Base-by-base conservation (phyloP, 2,797 vertebrate species). In the Arnoldichthys spilopterus region DNA sequence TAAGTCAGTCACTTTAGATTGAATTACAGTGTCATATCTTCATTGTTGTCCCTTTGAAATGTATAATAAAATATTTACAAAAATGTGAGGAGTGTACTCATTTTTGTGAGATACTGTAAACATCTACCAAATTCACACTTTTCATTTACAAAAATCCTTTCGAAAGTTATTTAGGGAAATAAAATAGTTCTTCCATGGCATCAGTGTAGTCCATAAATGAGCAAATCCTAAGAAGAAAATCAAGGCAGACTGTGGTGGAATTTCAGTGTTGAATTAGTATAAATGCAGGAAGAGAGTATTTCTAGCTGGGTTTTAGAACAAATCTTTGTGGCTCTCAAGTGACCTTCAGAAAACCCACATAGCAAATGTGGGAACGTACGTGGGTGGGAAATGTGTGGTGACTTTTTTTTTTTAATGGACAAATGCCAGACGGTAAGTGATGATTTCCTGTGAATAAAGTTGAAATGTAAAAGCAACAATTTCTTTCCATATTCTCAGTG, bases 391-490 rank as follows among this genome's bases (percentile, higher is more conserved):
- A 72, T 28, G 37, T 69, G 66, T 45, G 28, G 54, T 6, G 9
- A 45, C 26, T 71, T 72, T 74, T 67, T 58, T 53, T 30, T 8
- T 15, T n/a, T 16, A 68, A 68, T 15, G 22, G 51, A 47, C 53
- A 11, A 34, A 56, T 0, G 40, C 63, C 58, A 49, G 66, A 15
- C 49, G 49, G 5, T 73, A 79, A 84, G 58, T 51, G 62, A 79
- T 76, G 3, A 40, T 76, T 84, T 81, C 72, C 79, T 58, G 67
- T 6, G 2, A 80, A 37, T 30, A 34, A 71, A 76, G 53, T 20
- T 45, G 13, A 26, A 64, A 76, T 30, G 68, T 56, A 43, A 58
- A 32, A 69, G 34, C 26, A 13, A 32, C 24, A 59, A 37, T 72
- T 83, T n/a, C 56, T 24, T 45, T 32, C n/a, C 37, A 81, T 64